Percentiles rank a stretch among this genome's conserved stretches.
Conservation (phyloP, 2,888 invertebrate species). For the Flexamia atlantica region DNA sequence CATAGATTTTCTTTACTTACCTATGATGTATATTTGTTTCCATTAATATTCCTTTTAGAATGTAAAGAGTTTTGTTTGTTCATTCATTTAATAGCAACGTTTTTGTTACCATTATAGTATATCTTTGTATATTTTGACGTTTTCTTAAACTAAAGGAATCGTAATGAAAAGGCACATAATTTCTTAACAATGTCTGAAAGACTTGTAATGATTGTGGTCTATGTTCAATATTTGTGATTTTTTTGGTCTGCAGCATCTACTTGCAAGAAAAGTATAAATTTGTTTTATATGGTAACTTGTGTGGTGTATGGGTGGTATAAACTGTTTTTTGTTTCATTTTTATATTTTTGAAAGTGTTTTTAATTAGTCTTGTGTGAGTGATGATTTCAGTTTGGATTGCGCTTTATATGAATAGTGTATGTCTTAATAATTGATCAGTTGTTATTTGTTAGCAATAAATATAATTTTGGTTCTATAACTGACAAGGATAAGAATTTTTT, state of each 20-base stretch:
- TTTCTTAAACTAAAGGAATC: too few species aligned
- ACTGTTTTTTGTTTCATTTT: background rate
- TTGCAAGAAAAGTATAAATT: background rate
- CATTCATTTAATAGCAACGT: background rate
- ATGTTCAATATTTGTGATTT: too few species aligned
- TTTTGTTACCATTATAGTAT: conserved; percentile 33
- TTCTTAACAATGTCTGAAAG: background rate
- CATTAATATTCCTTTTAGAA: background rate
- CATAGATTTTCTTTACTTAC: background rate
- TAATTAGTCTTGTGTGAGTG: conserved; percentile 4
- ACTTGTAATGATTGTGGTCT: too few species aligned
- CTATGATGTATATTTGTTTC: background rate
- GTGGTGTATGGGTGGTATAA: conserved; percentile 20
- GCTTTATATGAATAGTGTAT: background rate
- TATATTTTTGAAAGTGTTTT: background rate
- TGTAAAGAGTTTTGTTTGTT: background rate
- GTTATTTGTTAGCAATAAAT: background rate
- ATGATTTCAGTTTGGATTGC: conserved; percentile 4
- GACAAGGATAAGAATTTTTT: too few species aligned
- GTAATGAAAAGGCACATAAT: background rate
- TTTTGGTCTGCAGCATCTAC: too few species aligned
- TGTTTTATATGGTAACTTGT: conserved; percentile 16
- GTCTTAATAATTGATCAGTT: background rate
- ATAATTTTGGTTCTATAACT: too few species aligned
- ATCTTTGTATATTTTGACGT: too few species aligned